phyloP scores from a whole-genome alignment of 2,888 invertebrate genomes.

The Hypena proboscidalis region DNA sequence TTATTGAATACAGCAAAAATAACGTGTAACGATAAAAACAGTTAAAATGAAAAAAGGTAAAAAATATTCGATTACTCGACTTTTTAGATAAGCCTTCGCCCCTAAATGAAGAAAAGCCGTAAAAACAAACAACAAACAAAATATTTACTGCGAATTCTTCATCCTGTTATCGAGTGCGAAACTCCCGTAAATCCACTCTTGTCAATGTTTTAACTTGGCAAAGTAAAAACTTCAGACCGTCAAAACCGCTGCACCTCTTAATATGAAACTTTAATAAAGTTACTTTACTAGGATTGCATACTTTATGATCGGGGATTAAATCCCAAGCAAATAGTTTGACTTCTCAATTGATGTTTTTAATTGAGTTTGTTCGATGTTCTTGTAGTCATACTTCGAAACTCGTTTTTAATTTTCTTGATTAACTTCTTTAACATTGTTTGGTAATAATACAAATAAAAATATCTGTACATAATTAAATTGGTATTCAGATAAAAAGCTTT shows the following conservation, averaged over 20 bases:
- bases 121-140: constrained; percentile 26
- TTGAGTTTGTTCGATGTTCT: constrained; percentile 20
- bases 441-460: too few relatives aligned
- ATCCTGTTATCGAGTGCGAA: constrained; percentile 44
- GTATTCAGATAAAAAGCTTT: too few relatives aligned
- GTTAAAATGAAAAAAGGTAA: not conserved
- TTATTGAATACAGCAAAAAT: not conserved
- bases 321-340: constrained; percentile 33
- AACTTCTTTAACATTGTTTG: too few relatives aligned
- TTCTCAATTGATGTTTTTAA: constrained; percentile 39
- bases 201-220: constrained; percentile 64
- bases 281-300: constrained; percentile 35
- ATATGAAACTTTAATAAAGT: constrained; percentile 51
- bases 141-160: constrained; percentile 38
- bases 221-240: constrained; percentile 57
- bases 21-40: not conserved
- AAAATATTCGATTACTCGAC: too few relatives aligned
- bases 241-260: constrained; percentile 43
- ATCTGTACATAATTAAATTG: too few relatives aligned
- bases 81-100: too few relatives aligned
- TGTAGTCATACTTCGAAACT: not conserved
- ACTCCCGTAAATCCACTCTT: constrained; percentile 61
- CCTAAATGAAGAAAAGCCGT: too few relatives aligned
- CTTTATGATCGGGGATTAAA: constrained; percentile 38
- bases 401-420: not conserved